Conservation (phyloP, 2,888 invertebrate genomes). For the Drosophila nigritarsus region DNA sequence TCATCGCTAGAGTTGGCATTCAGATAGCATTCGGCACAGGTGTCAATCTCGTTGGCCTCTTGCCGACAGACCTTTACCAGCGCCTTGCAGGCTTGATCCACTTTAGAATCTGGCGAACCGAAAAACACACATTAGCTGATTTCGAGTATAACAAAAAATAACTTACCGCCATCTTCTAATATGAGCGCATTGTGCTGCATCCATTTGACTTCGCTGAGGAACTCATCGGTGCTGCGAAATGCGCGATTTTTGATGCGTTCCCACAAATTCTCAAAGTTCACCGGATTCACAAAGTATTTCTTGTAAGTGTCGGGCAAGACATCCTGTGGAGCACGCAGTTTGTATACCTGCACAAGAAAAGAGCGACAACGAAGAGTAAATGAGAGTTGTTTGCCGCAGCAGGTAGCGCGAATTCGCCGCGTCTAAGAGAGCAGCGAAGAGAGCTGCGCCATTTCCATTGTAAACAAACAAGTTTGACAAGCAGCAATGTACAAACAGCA, state of each 20-base stretch:
- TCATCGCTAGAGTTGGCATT: slow-evolving; percentile 91
- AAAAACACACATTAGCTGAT: not conserved
- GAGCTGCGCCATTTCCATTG: slow-evolving; percentile 42
- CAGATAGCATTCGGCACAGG: slow-evolving; percentile 96
- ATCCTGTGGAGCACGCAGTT: slow-evolving; percentile 62
- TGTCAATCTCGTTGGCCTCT: slow-evolving; percentile 96
- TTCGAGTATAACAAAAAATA: not conserved
- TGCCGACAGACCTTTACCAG: slow-evolving; percentile 94
- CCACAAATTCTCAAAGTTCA: slow-evolving; percentile 92
- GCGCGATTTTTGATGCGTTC: slow-evolving; percentile 90
- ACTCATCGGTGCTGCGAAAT: slow-evolving; percentile 95
- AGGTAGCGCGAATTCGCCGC: slow-evolving; percentile 52
- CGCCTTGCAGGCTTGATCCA: slow-evolving; percentile 86
- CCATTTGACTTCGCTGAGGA: slow-evolving; percentile 96
- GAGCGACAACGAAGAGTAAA: slow-evolving; percentile 12
- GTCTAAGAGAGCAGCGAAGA: slow-evolving; percentile 52
- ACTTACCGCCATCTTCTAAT: slow-evolving; percentile 89
- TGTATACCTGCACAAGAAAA: slow-evolving; percentile 49
- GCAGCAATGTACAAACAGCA: slow-evolving; percentile 30
- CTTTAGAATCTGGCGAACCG: slow-evolving; percentile 50
- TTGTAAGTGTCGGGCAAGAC: slow-evolving; percentile 62
- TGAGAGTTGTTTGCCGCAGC: slow-evolving; percentile 12
- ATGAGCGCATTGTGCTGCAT: slow-evolving; percentile 96
- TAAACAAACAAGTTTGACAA: slow-evolving; percentile 71
- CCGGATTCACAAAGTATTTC: slow-evolving; percentile 94